Evolutionary conservation across 30 jellyfish, hydroid and myxozoan species (phyloP).

Genomic region (Cassiopea xamachana): DNA sequence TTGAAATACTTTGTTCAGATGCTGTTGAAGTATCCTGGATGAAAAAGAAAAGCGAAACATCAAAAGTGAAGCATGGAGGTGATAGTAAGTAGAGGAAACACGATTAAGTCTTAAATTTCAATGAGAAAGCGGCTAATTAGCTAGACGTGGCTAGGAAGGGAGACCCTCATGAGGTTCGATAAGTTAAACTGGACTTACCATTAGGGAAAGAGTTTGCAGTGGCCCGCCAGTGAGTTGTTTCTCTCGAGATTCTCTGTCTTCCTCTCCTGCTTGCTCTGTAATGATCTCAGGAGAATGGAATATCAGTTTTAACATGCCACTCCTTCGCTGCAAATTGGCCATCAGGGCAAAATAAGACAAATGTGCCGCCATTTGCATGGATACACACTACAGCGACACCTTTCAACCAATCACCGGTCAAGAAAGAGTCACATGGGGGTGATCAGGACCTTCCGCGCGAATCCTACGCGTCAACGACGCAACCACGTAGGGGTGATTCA

Average conservation of each 20-base stretch:
- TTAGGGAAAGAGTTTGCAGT: conserved; percentile 74
- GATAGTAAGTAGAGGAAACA: not conserved
- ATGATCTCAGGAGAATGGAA: conserved; percentile 62
- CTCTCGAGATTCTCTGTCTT: conserved; percentile 82
- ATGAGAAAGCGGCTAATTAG: not conserved
- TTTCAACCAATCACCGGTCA: conserved; percentile 59
- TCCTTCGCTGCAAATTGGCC: conserved; percentile 40
- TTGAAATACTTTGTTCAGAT: conserved; percentile 55
- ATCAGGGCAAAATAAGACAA: conserved; percentile 32
- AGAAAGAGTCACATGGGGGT: conserved; percentile 59
- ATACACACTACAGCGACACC: conserved; percentile 51
- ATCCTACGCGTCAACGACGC: not conserved
- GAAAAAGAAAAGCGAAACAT: not conserved
- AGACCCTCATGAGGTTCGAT: conserved; percentile 68
- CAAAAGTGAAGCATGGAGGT: not conserved
- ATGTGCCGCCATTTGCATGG: conserved; percentile 51
- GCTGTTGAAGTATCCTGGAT: conserved; percentile 54
- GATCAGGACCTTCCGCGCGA: conserved; percentile 18
- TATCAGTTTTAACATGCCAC: conserved; percentile 14
- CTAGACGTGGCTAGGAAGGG: not conserved
- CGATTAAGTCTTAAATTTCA: not conserved
- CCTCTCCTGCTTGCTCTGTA: conserved; percentile 77
- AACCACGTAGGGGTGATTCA: not conserved
- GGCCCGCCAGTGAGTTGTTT: conserved; percentile 67
- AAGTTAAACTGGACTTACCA: conserved; percentile 64